Evolutionary conservation across 2,113 vertebrate genomes (phyloP), one percentile per base, ranked within the genome.

Genomic region (Lophius piscatorius): DNA sequence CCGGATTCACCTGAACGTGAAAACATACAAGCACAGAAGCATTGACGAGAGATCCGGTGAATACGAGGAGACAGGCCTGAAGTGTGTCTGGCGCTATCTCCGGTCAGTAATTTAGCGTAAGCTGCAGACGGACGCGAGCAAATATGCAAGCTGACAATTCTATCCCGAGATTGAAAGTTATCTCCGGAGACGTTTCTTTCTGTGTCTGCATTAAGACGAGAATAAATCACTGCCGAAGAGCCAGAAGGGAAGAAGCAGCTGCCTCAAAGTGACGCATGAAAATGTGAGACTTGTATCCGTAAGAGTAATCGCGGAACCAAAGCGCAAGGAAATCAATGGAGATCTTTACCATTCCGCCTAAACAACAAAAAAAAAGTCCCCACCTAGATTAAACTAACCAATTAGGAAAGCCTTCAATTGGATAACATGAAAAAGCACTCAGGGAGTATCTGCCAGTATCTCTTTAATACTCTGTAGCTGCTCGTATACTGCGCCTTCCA

Each of bases 131-230:
- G 36, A 64, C 8, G 4, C 41, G 34, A 6, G 2, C 26, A 41
- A 47, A 35, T 17, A 51, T 42, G 36, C n/a, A 48, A 41, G 9
- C 23, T 73, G 48, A 73, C 56, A 67, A 63, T 68, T 71, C 49
- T 14, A 20, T 40, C 14, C 26, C 34, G 28, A 36, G 31, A 29
- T 28, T 59, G 46, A 77, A 61, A 21, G 38, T 57, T 60, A 39
- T 46, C 60, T 13, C 42, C 11, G 41, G 48, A 70, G 44, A 22
- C 47, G 63, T 52, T 48, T 68, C 16, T 51, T 6, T 42, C 50
- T 26, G 13, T 62, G 51, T 55, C 51, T 23, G 41, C 5, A 9
- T 38, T 21, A 49, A 33, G 26, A 58, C 23, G 16, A 22, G 33
- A 70, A 36, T 26, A 45, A 47, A 71, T 61, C 21, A 46, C 6